Evolutionary conservation across 2,113 vertebrate genomes (phyloP), one percentile per base, ranked within the genome.

Genomic region (Chlorocebus sabaeus): DNA sequence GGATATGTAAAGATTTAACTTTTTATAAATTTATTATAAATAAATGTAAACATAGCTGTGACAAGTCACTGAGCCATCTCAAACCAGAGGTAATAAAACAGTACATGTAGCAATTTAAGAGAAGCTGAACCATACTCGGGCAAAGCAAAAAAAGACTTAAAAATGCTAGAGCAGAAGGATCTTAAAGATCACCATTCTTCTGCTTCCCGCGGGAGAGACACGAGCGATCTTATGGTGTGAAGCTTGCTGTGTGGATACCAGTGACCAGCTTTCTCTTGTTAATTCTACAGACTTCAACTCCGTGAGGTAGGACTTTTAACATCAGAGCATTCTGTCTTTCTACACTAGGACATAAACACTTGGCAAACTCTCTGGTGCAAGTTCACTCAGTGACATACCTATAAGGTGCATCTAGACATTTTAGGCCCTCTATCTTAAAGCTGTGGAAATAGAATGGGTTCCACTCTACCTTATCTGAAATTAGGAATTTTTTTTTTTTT

Each of bases 191-290:
- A 78, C 27, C 55, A 8, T 25, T 45, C 40, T 55, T 90, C 48
- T 8, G 83, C n/a, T 27, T 57, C 38, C 27, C 23, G 1, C 23
- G 95, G 20, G 20, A 27, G 6, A 2, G 11, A 59, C 27, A 73
- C 27, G 64, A 64, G n/a, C 43, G 38, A 93, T 5, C n/a, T 30
- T 1, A 2, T 4, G 9, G 1, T 2, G 0, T 17, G 35, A 75
- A 27, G n/a, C 27, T 78, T 45, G 6, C 13, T 18, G 35, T 16
- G 4, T 40, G 13, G 59, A 38, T 23, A 20, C 6, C 43, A 40
- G 32, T 22, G 30, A 17, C 6, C 17, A n/a, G 20, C 32, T 32
- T 12, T 78, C 8, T 50, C 27, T 20, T 87, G 64, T 3, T 73
- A 20, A 84, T 7, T 82, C 35, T 75, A 12, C 5, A 48, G 20